These are phyloP conservation scores for Lepus americanus DNA, from an alignment of 2,113 vertebrate genomes.

Conservation along the genomic window DNA sequence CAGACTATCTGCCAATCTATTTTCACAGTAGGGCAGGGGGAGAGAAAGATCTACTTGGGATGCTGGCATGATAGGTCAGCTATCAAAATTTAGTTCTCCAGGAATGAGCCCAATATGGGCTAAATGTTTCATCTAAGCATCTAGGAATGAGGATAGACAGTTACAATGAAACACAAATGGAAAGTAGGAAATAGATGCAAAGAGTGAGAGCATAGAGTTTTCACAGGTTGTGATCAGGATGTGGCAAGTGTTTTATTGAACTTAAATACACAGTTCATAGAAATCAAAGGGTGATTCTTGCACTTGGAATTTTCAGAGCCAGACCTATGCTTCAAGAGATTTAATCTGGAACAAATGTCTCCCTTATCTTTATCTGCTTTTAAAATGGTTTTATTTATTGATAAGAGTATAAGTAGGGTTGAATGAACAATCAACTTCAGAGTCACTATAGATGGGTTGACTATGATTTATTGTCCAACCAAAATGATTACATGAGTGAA, in stretches of 20 bases:
- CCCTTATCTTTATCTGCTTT: neutral
- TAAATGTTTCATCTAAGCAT: neutral
- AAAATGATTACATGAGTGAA: neutral
- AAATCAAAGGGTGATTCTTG: conserved; percentile 10
- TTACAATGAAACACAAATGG: neutral
- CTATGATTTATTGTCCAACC: neutral
- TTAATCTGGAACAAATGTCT: conserved; percentile 10
- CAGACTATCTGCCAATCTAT: neutral
- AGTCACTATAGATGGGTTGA: neutral
- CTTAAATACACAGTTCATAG: neutral
- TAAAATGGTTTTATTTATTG: conserved; percentile 38
- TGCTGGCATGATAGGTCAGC: neutral
- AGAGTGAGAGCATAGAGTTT: neutral
- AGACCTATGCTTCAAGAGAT: neutral
- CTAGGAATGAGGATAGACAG: neutral
- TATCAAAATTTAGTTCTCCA: neutral
- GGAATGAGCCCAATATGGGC: neutral
- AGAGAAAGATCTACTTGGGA: neutral
- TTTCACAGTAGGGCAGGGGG: neutral
- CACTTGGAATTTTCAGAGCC: neutral
- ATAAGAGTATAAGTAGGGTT: neutral
- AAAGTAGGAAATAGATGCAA: neutral
- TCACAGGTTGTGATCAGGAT: neutral
- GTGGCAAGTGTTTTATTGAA: neutral
- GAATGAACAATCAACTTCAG: neutral